phyloP scores from a whole-genome alignment of 1,140 invertebrate genomes.

The Panonychus citri region DNA sequence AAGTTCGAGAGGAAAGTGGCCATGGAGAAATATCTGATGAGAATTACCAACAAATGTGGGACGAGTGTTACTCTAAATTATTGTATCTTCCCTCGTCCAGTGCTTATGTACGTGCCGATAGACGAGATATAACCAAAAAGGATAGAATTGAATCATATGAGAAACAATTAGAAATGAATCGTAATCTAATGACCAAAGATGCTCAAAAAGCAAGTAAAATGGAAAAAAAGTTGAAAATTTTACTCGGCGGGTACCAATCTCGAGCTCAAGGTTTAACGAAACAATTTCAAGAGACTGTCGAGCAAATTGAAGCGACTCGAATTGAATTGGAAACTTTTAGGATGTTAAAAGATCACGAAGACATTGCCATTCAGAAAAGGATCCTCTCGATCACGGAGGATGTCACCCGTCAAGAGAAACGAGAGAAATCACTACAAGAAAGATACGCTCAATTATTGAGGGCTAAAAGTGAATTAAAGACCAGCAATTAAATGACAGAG shows the following conservation, averaged over 20 bases:
- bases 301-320: slow-evolving; percentile 67
- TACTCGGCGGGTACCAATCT: slow-evolving; percentile 72
- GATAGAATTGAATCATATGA: slow-evolving; percentile 79
- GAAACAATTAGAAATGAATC: slow-evolving; percentile 48
- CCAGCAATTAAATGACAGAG: no score
- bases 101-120: slow-evolving; percentile 69
- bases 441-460: slow-evolving; percentile 38
- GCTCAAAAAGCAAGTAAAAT: slow-evolving; percentile 88
- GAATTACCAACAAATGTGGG: slow-evolving; percentile 83
- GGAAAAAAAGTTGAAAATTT: slow-evolving; percentile 87
- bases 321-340: slow-evolving; percentile 80
- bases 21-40: slow-evolving; percentile 79
- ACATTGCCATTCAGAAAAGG: slow-evolving; percentile 63
- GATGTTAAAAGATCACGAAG: slow-evolving; percentile 68
- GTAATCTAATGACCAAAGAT: slow-evolving; percentile 77
- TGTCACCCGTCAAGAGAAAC: slow-evolving; percentile 65
- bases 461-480: not conserved
- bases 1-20: slow-evolving; percentile 74
- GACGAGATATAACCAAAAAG: slow-evolving; percentile 61
- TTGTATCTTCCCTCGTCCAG: slow-evolving; percentile 66
- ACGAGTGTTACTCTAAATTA: slow-evolving; percentile 71
- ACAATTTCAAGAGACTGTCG: slow-evolving; percentile 59
- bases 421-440: slow-evolving; percentile 65
- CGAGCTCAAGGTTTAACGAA: slow-evolving; percentile 66
- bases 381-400: slow-evolving; percentile 68